phyloP scores from a whole-genome alignment of 2,888 invertebrate species.

The Sinhomidia bicolor region DNA sequence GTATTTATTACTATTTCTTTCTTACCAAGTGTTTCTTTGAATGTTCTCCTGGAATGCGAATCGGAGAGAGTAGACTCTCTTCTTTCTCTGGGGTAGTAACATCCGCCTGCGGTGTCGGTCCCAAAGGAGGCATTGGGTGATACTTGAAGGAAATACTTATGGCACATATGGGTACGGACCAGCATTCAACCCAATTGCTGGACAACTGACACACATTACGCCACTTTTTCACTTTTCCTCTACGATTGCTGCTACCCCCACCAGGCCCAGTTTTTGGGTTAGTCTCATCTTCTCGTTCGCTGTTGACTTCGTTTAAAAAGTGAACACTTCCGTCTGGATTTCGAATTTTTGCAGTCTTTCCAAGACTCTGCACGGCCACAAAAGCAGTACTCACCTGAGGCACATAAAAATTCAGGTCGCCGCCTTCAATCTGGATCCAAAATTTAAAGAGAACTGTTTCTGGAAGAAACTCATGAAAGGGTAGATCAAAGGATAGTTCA shows the following conservation, averaged over 20 bases:
- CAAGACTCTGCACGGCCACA: conserved; percentile 90
- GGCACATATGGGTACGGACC: conserved; percentile 97
- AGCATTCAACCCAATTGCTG: conserved; percentile 93
- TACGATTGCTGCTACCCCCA: not conserved
- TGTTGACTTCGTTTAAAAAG: conserved; percentile 80
- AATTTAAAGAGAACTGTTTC: conserved; percentile 93
- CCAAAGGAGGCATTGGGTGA: conserved; percentile 94
- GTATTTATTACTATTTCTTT: not conserved
- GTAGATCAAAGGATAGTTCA: conserved; percentile 95
- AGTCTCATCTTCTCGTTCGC: conserved; percentile 82
- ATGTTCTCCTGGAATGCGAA: conserved; percentile 88
- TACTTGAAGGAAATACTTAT: conserved; percentile 95
- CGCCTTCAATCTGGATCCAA: conserved; percentile 97
- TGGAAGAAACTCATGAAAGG: conserved; percentile 96
- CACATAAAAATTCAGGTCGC: conserved; percentile 93
- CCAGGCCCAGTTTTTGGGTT: not conserved
- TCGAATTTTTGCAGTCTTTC: conserved; percentile 93
- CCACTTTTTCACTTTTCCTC: conserved; percentile 86
- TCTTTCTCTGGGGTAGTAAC: conserved; percentile 97
- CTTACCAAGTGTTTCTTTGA: conserved; percentile 61
- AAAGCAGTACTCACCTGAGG: conserved; percentile 96
- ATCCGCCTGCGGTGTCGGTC: conserved; percentile 94
- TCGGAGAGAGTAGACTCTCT: conserved; percentile 94
- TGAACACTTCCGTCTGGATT: conserved; percentile 87
- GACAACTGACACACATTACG: conserved; percentile 89